A percentile compares a stretch with the other conserved stretches of the same genome.
phyloP scores from a whole-genome alignment of 2,888 invertebrate species.

The Pseudococcus longispinus region DNA sequence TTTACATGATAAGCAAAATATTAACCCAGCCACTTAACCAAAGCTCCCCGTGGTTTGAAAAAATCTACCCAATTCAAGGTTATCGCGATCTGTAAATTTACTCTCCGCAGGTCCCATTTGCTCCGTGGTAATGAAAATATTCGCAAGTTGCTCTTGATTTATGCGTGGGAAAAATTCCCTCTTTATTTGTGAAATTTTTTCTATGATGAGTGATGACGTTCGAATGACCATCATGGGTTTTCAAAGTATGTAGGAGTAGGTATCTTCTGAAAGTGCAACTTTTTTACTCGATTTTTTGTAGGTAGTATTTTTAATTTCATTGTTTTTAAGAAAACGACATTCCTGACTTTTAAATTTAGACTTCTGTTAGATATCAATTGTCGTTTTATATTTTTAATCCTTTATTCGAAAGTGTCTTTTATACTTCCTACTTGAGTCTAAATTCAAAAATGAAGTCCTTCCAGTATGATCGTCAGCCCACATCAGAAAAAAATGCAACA shows the following conservation, averaged over 20 bases:
- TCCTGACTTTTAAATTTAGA: too few relatives aligned
- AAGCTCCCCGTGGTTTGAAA: constrained; percentile 3
- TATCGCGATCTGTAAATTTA: not conserved
- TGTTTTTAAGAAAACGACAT: too few relatives aligned
- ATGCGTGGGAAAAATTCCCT: constrained; percentile 18
- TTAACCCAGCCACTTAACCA: not conserved
- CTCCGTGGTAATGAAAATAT: constrained; percentile 15
- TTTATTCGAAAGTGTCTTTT: too few relatives aligned
- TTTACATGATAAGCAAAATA: constrained; percentile 29
- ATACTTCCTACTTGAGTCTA: not conserved
- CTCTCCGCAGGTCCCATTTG: not conserved
- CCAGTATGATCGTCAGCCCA: not conserved
- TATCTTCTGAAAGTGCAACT: too few relatives aligned
- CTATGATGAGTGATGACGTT: not conserved
- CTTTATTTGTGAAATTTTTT: not conserved
- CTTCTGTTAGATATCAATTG: too few relatives aligned
- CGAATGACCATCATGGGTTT: not conserved
- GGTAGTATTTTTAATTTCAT: too few relatives aligned
- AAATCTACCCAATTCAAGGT: constrained; percentile 23
- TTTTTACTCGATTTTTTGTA: too few relatives aligned
- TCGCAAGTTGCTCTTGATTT: constrained; percentile 25
- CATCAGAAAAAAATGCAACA: not conserved
- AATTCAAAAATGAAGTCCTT: not conserved
- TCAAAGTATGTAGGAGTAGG: too few relatives aligned
- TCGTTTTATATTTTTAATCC: too few relatives aligned